Conservation (phyloP, 2,797 vertebrate species). For the Sebastes kiyomatsui region DNA sequence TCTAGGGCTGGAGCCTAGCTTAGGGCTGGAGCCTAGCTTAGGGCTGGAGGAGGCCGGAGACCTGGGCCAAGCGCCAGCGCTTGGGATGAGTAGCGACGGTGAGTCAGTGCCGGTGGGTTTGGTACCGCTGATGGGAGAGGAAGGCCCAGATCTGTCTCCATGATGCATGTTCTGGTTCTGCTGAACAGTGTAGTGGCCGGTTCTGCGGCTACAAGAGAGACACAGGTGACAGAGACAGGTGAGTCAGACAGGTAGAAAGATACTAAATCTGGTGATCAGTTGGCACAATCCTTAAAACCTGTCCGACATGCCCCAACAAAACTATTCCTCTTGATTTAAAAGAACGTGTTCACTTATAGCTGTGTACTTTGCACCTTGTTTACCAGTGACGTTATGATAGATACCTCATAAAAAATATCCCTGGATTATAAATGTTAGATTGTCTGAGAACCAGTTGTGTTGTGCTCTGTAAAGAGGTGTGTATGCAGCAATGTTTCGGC, state of each 20-base stretch:
- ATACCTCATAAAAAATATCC: slow-evolving; percentile 1
- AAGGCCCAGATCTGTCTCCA: slow-evolving; percentile 27
- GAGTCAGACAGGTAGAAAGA: not conserved
- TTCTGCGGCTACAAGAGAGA: slow-evolving; percentile 78
- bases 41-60: slow-evolving; percentile 45
- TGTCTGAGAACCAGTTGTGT: not conserved
- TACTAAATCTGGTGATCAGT: not conserved
- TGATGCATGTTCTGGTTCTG: slow-evolving; percentile 52
- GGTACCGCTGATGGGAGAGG: not conserved
- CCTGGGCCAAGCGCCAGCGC: not conserved
- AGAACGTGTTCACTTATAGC: not conserved
- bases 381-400: not conserved
- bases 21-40: slow-evolving; percentile 49
- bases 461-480: not conserved
- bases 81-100: not conserved
- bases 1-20: slow-evolving; percentile 47
- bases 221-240: not conserved
- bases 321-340: not conserved
- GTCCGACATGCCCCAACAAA: not conserved
- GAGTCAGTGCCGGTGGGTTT: slow-evolving; percentile 17
- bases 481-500: not conserved
- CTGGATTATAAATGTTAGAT: not conserved
- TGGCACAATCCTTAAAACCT: not conserved
- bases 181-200: slow-evolving; percentile 88
- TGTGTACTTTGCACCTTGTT: slow-evolving; percentile 43